phyloP scores from a whole-genome alignment of 2,888 invertebrate genomes.

The Drosophila heteroneura region DNA sequence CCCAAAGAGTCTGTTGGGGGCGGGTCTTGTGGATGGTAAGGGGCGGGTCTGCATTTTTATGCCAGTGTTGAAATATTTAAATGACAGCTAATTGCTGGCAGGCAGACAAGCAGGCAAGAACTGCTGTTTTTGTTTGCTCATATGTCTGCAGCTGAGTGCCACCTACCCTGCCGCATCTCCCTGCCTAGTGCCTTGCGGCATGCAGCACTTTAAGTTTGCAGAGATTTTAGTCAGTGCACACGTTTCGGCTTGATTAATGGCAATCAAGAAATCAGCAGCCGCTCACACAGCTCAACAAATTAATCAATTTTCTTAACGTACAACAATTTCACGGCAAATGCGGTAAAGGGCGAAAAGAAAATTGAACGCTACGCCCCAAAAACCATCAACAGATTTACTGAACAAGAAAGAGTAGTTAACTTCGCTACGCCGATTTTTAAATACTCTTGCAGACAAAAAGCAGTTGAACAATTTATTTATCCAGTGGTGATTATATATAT shows the following conservation, averaged over 20 bases:
- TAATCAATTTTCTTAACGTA: constrained; percentile 80
- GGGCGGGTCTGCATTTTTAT: constrained; percentile 57
- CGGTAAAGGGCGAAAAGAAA: constrained; percentile 48
- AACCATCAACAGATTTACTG: constrained; percentile 65
- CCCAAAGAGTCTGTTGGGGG: constrained; percentile 17
- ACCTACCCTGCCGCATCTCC: neutral
- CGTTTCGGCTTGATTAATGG: constrained; percentile 73
- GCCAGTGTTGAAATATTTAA: constrained; percentile 76
- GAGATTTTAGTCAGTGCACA: constrained; percentile 60
- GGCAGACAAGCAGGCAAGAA: constrained; percentile 42
- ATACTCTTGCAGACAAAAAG: neutral
- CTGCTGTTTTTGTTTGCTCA: constrained; percentile 65
- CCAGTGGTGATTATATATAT: too few species aligned
- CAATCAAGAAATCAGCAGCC: constrained; percentile 70
- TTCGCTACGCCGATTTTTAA: neutral
- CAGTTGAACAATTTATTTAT: neutral
- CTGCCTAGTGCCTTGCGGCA: constrained; percentile 7
- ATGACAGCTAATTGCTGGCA: constrained; percentile 78
- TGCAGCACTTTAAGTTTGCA: constrained; percentile 31
- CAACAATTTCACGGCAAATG: constrained; percentile 65
- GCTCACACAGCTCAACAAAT: constrained; percentile 69
- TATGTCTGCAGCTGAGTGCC: constrained; percentile 65
- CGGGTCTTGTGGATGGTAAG: neutral
- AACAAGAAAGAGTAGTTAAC: neutral
- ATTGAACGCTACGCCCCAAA: constrained; percentile 59